These are phyloP conservation scores for Ctenodactylus gundi DNA, from an alignment of 2,113 vertebrate species.

Conservation along the genomic window DNA sequence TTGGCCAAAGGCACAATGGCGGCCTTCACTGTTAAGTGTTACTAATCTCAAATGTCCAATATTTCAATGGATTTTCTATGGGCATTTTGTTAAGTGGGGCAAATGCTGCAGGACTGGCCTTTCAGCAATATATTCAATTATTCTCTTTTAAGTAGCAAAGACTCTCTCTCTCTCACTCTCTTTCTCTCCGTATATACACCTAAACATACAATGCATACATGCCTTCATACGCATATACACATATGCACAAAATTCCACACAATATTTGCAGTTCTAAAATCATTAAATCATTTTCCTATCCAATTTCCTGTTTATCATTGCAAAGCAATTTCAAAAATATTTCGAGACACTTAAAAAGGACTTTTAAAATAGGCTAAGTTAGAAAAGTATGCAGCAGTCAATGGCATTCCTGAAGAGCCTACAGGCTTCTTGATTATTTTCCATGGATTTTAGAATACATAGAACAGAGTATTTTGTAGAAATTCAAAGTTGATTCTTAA, in stretches of 20 bases:
- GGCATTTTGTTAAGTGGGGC: background rate
- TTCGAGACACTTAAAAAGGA: background rate
- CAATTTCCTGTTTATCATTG: background rate
- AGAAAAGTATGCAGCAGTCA: background rate
- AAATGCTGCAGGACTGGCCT: background rate
- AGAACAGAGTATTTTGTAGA: background rate
- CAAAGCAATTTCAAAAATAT: background rate
- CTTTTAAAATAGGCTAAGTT: background rate
- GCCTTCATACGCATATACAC: background rate
- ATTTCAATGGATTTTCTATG: constrained; percentile 45
- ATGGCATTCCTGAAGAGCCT: background rate
- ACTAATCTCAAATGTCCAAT: constrained; percentile 20
- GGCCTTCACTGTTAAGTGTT: constrained; percentile 50
- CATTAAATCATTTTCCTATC: background rate
- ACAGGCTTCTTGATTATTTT: background rate
- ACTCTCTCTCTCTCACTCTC: background rate
- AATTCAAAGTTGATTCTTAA: background rate
- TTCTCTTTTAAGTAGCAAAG: background rate
- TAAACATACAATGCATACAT: background rate
- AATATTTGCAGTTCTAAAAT: background rate
- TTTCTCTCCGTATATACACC: background rate
- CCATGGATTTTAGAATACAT: background rate
- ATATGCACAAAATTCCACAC: background rate
- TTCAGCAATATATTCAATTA: background rate
- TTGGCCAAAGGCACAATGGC: constrained; percentile 39